Base-by-base conservation (phyloP, 2,888 invertebrate species). In the Cenopis cana region DNA sequence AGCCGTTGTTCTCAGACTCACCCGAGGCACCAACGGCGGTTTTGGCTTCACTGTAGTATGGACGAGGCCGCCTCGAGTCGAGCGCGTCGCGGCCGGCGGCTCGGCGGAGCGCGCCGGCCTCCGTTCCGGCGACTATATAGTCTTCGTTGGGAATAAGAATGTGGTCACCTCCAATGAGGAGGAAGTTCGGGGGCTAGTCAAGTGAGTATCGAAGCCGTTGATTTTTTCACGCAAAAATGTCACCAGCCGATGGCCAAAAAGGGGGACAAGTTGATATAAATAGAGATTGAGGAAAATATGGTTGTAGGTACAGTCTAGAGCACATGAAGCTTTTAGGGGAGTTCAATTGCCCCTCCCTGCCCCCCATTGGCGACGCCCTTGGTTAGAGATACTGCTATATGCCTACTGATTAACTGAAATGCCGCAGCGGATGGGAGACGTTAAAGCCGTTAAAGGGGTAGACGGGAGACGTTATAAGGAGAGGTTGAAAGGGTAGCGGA, bases 11-110 rank as follows among this genome's bases (percentile, higher is more conserved):
- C 77, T 1, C 82, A 93, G 93, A 77, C 78, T 93, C 20, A 79
- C 89, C 66, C 87, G 96, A 2, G 94, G 94, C 1, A 86, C 91
- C 10, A 93, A 90, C 33, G 94, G 94, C n/a, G 96, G 97, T 29
- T 97, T 96, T 79, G 98, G 98, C 17, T 98, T 98, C 89, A 97
- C 97, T 6, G 96, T 98, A 66, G 97, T 97, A 0, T 98, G 98
- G 98, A 98, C 97, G 8, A 95, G 97, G 81, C 98, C 98, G 0
- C 98, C 98, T 4, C 94, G 97, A 24, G 96, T 98, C 55, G 98
- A 98, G 84, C 94, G 97, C 72, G 96, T 98, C 14, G 97, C 97
- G 73, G 95, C 96, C 0, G 96, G 96, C 3, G 94, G 97, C 14
- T 96, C 97, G 6, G 98, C 98, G 0, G 98, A 97, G 74, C 94